Conservation (phyloP, 2,797 vertebrate species). For the Pteropus rufus region DNA sequence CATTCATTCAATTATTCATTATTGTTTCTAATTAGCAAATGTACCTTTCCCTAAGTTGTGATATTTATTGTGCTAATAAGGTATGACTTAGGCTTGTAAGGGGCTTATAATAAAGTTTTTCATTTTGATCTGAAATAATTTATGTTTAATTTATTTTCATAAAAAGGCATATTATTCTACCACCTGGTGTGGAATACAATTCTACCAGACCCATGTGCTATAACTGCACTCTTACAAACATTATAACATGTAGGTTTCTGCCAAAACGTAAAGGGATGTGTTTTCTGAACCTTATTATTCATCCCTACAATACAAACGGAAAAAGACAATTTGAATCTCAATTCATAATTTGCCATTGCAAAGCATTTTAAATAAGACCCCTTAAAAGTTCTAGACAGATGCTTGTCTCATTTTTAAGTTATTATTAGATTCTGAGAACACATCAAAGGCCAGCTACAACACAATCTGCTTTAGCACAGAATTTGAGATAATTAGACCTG, state of each 20-base stretch:
- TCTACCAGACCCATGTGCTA: background rate
- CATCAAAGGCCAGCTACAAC: conserved; percentile 21
- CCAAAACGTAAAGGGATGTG: background rate
- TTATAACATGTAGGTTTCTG: background rate
- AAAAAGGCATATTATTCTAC: background rate
- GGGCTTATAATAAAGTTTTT: background rate
- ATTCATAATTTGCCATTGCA: conserved; percentile 31
- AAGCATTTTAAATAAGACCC: conserved; percentile 45
- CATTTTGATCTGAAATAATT: background rate
- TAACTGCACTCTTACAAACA: background rate
- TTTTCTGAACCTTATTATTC: background rate
- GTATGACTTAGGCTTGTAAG: background rate
- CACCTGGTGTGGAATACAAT: background rate
- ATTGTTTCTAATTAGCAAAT: background rate
- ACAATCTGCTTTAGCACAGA: conserved; percentile 31
- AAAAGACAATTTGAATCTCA: conserved; percentile 51
- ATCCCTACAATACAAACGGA: background rate
- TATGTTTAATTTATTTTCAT: background rate
- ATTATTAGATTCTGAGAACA: conserved; percentile 49
- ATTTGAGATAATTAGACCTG: background rate
- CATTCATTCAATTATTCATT: background rate
- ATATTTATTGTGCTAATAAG: background rate
- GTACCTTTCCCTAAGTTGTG: background rate
- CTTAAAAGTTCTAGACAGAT: conserved; percentile 39
- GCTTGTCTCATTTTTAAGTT: conserved; percentile 53